These are phyloP conservation scores for Cotesia vestalis DNA, from an alignment of 1,140 invertebrate species.

Conservation along the genomic window DNA sequence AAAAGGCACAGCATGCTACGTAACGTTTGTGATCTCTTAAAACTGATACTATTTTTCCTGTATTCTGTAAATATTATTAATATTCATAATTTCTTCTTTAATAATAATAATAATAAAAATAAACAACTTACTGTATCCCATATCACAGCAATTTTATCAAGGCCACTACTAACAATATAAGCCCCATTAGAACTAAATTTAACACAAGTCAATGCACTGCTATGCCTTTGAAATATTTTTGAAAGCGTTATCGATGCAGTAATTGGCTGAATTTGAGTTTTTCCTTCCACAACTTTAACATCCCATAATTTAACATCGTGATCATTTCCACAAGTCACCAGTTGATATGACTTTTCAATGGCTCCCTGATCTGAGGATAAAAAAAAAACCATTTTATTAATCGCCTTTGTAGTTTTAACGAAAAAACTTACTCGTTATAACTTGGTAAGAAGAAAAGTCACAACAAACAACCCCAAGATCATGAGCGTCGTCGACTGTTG, in stretches of 20 bases:
- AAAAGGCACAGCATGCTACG: conserved; percentile 78
- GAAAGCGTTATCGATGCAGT: conserved; percentile 48
- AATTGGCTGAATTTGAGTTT: conserved; percentile 44
- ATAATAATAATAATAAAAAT: neutral
- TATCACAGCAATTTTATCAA: conserved; percentile 76
- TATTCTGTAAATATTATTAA: conserved; percentile 41
- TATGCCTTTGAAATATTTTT: conserved; percentile 58
- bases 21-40: conserved; percentile 75
- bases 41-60: conserved; percentile 59
- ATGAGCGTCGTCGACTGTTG: conserved; percentile 73
- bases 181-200: conserved; percentile 70
- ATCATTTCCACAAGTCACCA: conserved; percentile 78
- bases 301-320: conserved; percentile 80
- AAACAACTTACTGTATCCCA: conserved; percentile 70
- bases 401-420: neutral
- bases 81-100: no score
- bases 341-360: conserved; percentile 65
- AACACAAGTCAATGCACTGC: conserved; percentile 71
- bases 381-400: conserved; percentile 15
- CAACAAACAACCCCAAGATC: conserved; percentile 77
- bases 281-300: conserved; percentile 60
- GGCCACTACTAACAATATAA: conserved; percentile 72
- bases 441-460: conserved; percentile 68
- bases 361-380: conserved; percentile 57
- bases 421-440: conserved; percentile 48